Evolutionary conservation across 2,797 vertebrate species (phyloP).

Genomic region (Lates japonicus): DNA sequence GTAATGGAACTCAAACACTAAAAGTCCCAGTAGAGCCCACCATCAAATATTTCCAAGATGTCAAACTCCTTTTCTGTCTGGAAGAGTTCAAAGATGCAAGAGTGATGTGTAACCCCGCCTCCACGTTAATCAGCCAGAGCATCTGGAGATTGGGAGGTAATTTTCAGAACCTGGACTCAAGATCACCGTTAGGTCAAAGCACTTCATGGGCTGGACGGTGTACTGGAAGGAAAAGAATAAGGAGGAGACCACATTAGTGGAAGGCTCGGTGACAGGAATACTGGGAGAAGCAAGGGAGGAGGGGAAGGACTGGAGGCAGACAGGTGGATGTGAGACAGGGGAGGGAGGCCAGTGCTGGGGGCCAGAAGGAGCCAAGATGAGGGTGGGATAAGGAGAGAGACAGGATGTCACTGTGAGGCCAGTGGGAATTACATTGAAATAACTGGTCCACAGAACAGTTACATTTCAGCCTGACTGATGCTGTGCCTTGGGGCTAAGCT

Average conservation of each 20-base stretch:
- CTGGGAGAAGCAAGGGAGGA: background rate
- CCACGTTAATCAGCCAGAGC: slow-evolving; percentile 97
- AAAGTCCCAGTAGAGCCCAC: slow-evolving; percentile 79
- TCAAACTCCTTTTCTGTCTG: slow-evolving; percentile 99
- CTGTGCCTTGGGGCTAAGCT: slow-evolving; percentile 49
- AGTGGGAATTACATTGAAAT: slow-evolving; percentile 62
- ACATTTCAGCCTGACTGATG: slow-evolving; percentile 60
- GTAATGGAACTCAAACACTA: background rate
- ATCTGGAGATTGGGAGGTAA: slow-evolving; percentile 98
- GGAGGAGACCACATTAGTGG: background rate
- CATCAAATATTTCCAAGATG: slow-evolving; percentile 98
- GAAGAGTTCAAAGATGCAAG: slow-evolving; percentile 96
- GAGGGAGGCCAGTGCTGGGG: background rate
- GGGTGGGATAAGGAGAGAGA: background rate
- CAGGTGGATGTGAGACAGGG: background rate
- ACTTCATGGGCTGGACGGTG: slow-evolving; percentile 97
- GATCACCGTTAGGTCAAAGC: slow-evolving; percentile 96
- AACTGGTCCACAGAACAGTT: slow-evolving; percentile 70
- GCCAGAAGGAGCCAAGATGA: background rate
- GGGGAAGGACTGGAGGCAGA: background rate
- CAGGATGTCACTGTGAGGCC: slow-evolving; percentile 37
- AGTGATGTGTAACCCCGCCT: slow-evolving; percentile 97
- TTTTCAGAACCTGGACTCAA: slow-evolving; percentile 96
- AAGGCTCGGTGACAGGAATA: slow-evolving; percentile 10
- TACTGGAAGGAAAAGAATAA: slow-evolving; percentile 80